Conservation (phyloP, 2,113 vertebrate genomes). For the Elephas maximus region DNA sequence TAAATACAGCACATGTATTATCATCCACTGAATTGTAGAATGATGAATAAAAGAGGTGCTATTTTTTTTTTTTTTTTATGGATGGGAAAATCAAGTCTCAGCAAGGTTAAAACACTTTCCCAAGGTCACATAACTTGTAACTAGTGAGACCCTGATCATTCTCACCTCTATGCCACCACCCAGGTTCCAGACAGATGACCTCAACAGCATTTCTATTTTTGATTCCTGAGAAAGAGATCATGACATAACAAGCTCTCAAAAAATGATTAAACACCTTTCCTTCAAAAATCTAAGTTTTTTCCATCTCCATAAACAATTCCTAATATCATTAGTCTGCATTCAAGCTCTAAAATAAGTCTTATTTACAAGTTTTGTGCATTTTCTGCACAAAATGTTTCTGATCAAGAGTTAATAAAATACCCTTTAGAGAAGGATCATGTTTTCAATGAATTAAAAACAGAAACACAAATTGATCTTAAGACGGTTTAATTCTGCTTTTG, state of each 20-base stretch:
- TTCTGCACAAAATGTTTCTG: constrained; percentile 30
- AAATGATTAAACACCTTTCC: background rate
- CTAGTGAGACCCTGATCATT: background rate
- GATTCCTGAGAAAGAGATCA: background rate
- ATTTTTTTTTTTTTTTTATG: no score
- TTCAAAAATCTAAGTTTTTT: constrained; percentile 29
- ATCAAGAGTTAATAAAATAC: constrained; percentile 6
- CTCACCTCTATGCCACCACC: background rate
- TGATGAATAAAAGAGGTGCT: background rate
- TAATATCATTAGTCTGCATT: background rate
- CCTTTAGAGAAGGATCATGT: background rate
- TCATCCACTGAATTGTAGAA: background rate
- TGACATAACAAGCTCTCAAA: background rate
- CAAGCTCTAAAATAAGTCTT: constrained; percentile 43
- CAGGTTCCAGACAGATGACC: background rate
- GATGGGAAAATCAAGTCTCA: background rate
- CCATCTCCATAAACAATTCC: background rate
- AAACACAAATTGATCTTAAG: constrained; percentile 22
- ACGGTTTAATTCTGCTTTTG: background rate
- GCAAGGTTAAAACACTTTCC: background rate
- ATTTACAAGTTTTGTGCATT: background rate
- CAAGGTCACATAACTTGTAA: background rate
- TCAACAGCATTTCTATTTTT: background rate
- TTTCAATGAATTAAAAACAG: constrained; percentile 35
- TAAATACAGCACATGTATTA: background rate